A percentile compares a stretch with the other conserved stretches of the same genome.
Evolutionary conservation across 2,888 invertebrate species (phyloP).

Genomic region (Cataglyphis rosenhaueri): DNA sequence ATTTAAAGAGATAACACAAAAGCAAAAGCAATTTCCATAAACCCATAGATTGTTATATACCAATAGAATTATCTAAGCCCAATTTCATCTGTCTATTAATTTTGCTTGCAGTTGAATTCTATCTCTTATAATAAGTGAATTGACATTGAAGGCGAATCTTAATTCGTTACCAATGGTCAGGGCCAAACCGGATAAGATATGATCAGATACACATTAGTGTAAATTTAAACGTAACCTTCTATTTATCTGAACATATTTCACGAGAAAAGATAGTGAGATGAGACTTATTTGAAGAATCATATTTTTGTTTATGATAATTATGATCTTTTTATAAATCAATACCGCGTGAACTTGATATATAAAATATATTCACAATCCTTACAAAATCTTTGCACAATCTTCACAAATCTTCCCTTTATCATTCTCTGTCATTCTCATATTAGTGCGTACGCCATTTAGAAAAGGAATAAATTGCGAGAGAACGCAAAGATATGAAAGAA

Average conservation of each 20-base stretch:
- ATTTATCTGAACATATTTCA: not conserved
- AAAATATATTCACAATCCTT: not conserved
- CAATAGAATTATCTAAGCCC: not conserved
- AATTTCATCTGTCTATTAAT: not conserved
- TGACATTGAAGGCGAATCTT: not conserved
- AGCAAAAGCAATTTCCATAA: not conserved
- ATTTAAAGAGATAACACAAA: not conserved
- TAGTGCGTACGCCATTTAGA: not conserved
- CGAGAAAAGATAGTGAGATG: not conserved
- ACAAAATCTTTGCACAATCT: not conserved
- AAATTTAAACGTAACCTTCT: not conserved
- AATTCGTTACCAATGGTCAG: constrained; percentile 9
- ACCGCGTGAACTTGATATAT: not conserved
- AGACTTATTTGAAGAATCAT: not conserved
- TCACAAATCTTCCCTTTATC: not conserved
- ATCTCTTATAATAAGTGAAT: not conserved
- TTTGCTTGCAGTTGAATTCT: not conserved
- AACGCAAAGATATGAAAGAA: not conserved
- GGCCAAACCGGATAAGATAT: constrained; percentile 4
- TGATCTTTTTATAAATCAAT: not conserved
- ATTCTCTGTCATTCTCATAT: not conserved
- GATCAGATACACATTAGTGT: not conserved
- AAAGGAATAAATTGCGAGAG: not conserved
- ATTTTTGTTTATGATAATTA: not conserved
- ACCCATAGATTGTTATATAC: not conserved